Conservation (phyloP, 2,888 invertebrate species). For the Charanyca ferruginea region DNA sequence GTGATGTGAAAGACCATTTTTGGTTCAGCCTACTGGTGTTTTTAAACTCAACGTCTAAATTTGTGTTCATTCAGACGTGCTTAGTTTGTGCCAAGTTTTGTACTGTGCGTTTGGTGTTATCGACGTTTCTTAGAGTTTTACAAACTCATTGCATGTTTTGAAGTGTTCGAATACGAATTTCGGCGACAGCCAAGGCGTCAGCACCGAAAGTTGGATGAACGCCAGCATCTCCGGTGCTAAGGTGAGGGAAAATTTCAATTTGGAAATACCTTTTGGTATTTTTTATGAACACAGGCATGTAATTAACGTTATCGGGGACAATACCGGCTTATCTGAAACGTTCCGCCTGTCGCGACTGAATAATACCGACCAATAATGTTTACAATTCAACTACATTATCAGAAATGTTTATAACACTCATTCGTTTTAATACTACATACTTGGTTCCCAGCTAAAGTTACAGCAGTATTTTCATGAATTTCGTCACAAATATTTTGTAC, state of each 20-base stretch:
- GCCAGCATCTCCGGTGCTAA: constrained; percentile 88
- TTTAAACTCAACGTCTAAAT: constrained; percentile 72
- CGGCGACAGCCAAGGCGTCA: constrained; percentile 87
- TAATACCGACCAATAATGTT: constrained; percentile 71
- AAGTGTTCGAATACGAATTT: constrained; percentile 79
- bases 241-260: constrained; percentile 81
- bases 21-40: constrained; percentile 79
- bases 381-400: constrained; percentile 69
- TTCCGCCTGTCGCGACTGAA: constrained; percentile 72
- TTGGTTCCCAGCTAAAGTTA: constrained; percentile 24
- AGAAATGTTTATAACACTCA: constrained; percentile 53
- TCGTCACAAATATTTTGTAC: constrained; percentile 1
- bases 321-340: constrained; percentile 76
- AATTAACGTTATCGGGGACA: constrained; percentile 75
- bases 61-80: constrained; percentile 78
- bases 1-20: constrained; percentile 87
- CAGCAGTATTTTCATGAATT: constrained; percentile 19
- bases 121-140: constrained; percentile 72
- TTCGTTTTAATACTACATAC: constrained; percentile 27
- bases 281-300: constrained; percentile 63
- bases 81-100: constrained; percentile 80
- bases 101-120: constrained; percentile 75
- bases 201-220: constrained; percentile 88
- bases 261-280: constrained; percentile 67
- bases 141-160: constrained; percentile 76